A percentile compares a stretch with the other conserved stretches of the same genome.
phyloP scores from a whole-genome alignment of 92 coral and sea anemone species.

The Epizoanthus ramosus region DNA sequence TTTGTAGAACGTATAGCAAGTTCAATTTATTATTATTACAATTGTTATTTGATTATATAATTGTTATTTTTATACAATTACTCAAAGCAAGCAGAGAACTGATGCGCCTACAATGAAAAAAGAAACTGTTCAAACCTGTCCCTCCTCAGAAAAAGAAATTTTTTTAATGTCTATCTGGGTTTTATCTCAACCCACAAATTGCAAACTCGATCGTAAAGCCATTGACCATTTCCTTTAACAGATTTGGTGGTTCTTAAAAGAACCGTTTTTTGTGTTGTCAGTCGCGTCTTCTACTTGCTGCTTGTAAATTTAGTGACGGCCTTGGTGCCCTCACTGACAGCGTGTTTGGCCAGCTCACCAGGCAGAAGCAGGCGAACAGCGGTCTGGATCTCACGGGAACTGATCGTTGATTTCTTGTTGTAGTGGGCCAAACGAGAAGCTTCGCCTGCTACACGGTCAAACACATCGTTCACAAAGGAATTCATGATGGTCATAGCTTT shows the following conservation, averaged over 20 bases:
- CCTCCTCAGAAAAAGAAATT: too few relatives aligned
- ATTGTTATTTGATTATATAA: too few relatives aligned
- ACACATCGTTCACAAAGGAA: constrained; percentile 32
- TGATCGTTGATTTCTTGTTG: constrained; percentile 19
- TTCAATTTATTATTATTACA: too few relatives aligned
- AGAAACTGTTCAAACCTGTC: too few relatives aligned
- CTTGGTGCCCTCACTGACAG: constrained; percentile 53
- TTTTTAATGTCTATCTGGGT: too few relatives aligned
- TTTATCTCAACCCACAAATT: too few relatives aligned
- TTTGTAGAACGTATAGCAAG: too few relatives aligned
- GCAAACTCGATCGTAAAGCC: not conserved
- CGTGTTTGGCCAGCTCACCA: constrained; percentile 41
- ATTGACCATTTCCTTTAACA: constrained; percentile 8
- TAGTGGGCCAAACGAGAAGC: constrained; percentile 27
- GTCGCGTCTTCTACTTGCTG: constrained; percentile 29
- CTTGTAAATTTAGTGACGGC: constrained; percentile 54
- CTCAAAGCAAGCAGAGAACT: too few relatives aligned
- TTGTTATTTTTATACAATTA: too few relatives aligned
- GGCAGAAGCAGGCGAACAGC: constrained; percentile 17
- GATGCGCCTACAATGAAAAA: too few relatives aligned
- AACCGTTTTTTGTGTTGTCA: constrained; percentile 10
- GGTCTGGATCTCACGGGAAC: constrained; percentile 11
- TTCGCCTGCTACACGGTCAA: constrained; percentile 30
- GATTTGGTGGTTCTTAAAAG: constrained; percentile 38
- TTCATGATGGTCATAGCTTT: constrained; percentile 21